phyloP scores from a whole-genome alignment of 2,113 vertebrate genomes.

The Pangasianodon hypophthalmus region DNA sequence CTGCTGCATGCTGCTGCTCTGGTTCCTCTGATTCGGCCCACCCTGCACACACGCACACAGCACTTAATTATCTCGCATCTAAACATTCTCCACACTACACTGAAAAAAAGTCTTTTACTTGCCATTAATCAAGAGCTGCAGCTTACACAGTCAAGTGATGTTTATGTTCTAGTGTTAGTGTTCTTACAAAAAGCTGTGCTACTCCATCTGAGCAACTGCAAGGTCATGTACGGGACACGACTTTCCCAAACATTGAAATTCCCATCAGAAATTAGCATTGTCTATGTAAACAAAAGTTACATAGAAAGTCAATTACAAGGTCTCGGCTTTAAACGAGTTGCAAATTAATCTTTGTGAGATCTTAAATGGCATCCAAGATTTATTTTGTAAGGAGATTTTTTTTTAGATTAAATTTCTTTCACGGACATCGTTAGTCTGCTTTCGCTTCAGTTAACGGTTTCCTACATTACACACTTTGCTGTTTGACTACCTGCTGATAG shows the following conservation, averaged over 20 bases:
- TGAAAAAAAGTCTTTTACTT: neutral
- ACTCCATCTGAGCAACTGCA: neutral
- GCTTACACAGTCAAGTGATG: neutral
- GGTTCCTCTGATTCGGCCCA: conserved; percentile 88
- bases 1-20: conserved; percentile 95
- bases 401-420: neutral
- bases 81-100: neutral
- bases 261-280: neutral
- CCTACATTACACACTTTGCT: too few relatives aligned
- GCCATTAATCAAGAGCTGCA: neutral
- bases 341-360: neutral
- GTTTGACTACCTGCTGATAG: neutral
- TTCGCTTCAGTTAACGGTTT: neutral
- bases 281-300: neutral
- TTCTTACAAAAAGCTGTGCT: neutral
- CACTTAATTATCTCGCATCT: neutral
- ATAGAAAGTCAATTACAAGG: neutral
- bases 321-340: neutral
- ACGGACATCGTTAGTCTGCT: neutral
- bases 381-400: neutral
- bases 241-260: neutral
- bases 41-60: conserved; percentile 69
- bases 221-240: neutral
- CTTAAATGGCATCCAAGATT: neutral
- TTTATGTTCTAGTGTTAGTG: neutral